Evolutionary conservation across 1,140 invertebrate genomes (phyloP).

Genomic region (Adelges cooleyi): DNA sequence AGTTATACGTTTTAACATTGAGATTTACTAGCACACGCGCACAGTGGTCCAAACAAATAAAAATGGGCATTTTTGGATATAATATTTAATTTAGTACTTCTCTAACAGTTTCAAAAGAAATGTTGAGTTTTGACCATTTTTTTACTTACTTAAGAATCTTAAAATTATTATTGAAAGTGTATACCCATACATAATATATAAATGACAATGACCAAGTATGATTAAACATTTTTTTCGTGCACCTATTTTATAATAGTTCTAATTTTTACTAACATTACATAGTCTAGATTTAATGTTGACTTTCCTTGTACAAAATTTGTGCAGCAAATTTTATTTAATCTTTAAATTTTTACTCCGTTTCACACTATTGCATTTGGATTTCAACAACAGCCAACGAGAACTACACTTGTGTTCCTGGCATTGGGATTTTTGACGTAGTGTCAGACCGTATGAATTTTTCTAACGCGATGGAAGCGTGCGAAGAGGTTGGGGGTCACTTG

Average conservation of each 20-base stretch:
- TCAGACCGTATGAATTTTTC: slow-evolving; percentile 44
- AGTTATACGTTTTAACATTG: too few relatives aligned
- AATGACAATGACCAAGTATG: too few relatives aligned
- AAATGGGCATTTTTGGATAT: too few relatives aligned
- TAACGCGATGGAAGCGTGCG: slow-evolving; percentile 42
- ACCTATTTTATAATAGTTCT: not conserved
- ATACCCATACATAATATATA: too few relatives aligned
- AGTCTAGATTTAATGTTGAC: not conserved
- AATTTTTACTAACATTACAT: not conserved
- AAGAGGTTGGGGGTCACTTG: slow-evolving; percentile 43
- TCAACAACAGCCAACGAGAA: slow-evolving; percentile 30
- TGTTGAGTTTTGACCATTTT: too few relatives aligned
- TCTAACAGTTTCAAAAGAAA: too few relatives aligned
- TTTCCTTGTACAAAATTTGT: not conserved
- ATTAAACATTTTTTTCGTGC: not conserved
- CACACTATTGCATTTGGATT: not conserved
- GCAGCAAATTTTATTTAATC: not conserved
- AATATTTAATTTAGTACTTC: too few relatives aligned
- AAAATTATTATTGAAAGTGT: too few relatives aligned
- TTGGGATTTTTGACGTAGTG: slow-evolving; percentile 48
- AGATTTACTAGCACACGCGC: too few relatives aligned
- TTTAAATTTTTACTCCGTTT: not conserved
- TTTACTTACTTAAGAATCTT: too few relatives aligned
- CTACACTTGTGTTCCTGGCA: slow-evolving; percentile 32
- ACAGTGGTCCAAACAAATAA: too few relatives aligned